Evolutionary conservation across 92 coral and sea anemone genomes (phyloP).

Genomic region (Hydrozoanthus gracilis): DNA sequence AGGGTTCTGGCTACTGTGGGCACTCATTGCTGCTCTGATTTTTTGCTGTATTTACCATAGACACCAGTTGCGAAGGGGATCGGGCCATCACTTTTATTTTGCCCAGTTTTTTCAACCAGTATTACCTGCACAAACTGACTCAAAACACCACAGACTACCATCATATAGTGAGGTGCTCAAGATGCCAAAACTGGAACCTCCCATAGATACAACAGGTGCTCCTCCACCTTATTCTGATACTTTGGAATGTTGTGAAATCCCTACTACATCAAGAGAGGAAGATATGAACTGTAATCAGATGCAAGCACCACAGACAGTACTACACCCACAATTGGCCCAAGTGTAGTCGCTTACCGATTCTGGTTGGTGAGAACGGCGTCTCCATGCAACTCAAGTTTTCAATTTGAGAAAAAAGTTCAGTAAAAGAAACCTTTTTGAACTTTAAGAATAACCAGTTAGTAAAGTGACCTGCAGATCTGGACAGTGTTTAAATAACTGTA

Average conservation of each 20-base stretch:
- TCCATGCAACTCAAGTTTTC: neutral
- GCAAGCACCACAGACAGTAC: neutral
- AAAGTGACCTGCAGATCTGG: too few species aligned
- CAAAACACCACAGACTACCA: conserved; percentile 65
- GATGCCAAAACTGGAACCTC: conserved; percentile 81
- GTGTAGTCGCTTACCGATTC: neutral
- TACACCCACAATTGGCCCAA: neutral
- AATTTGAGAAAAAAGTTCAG: neutral
- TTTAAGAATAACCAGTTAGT: too few species aligned
- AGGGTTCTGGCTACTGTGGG: conserved; percentile 93
- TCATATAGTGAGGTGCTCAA: conserved; percentile 83
- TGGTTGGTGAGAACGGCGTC: conserved; percentile 1
- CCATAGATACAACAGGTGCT: conserved; percentile 73
- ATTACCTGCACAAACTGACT: neutral
- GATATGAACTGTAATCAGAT: neutral
- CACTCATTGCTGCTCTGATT: conserved; percentile 63
- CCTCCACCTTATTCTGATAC: conserved; percentile 75
- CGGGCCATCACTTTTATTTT: conserved; percentile 50
- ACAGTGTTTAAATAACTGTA: too few species aligned
- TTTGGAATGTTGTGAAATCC: neutral
- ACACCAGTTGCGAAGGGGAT: conserved; percentile 42
- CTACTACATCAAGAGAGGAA: neutral
- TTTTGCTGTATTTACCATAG: conserved; percentile 82
- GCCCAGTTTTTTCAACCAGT: conserved; percentile 54
- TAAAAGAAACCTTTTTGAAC: neutral